Evolutionary conservation across 2,113 vertebrate species (phyloP).

Genomic region (Anoura caudifer): DNA sequence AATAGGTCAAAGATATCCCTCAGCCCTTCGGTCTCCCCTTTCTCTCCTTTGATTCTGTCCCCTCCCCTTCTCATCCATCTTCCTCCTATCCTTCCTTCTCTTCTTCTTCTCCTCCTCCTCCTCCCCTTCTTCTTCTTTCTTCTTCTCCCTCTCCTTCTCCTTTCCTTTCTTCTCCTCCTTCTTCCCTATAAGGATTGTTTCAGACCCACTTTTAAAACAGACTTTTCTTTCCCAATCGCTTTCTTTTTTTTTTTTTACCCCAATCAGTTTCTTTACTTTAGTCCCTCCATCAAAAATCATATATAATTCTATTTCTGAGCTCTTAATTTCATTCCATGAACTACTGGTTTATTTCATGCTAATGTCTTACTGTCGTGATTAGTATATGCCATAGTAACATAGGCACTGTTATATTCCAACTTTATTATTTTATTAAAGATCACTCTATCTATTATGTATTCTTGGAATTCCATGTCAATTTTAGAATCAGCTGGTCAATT

Average conservation of each 20-base stretch:
- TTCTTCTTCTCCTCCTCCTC: not conserved
- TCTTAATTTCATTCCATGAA: not conserved
- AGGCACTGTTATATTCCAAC: not conserved
- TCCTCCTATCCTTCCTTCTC: no score
- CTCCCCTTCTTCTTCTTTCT: no score
- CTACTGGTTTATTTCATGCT: not conserved
- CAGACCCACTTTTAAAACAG: not conserved
- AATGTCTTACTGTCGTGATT: not conserved
- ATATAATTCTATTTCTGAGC: not conserved
- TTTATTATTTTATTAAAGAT: not conserved
- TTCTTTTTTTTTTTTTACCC: no score
- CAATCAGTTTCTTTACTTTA: not conserved
- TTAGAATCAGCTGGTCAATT: not conserved
- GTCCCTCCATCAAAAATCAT: not conserved
- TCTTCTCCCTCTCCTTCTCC: not conserved
- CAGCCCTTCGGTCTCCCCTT: not conserved
- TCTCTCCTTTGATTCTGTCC: not conserved
- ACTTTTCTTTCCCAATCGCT: not conserved
- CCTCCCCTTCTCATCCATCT: no score
- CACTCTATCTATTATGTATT: not conserved
- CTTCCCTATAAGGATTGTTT: not conserved
- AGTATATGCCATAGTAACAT: not conserved
- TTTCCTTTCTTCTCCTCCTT: no score
- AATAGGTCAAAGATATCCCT: not conserved
- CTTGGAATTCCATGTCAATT: not conserved